Evolutionary conservation across 1,140 invertebrate species (phyloP).

Genomic region (Drosophila busckii): DNA sequence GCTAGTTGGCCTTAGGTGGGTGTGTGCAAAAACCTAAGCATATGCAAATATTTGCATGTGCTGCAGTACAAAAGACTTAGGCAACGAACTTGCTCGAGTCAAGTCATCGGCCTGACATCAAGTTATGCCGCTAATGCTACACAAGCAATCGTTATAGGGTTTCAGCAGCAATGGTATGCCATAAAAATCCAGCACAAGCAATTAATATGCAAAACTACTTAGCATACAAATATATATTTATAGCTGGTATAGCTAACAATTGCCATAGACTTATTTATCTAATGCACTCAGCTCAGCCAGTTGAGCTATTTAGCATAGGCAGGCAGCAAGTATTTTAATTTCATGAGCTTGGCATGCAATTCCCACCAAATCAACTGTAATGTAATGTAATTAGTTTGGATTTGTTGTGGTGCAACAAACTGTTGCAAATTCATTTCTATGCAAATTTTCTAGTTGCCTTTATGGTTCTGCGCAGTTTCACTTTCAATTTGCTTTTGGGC

Average conservation of each 20-base stretch:
- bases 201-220: too few species aligned
- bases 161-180: slow-evolving; percentile 27
- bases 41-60: slow-evolving; percentile 70
- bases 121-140: slow-evolving; percentile 15
- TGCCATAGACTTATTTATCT: too few species aligned
- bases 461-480: slow-evolving; percentile 67
- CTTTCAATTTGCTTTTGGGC: slow-evolving; percentile 68
- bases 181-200: slow-evolving; percentile 42
- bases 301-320: too few species aligned
- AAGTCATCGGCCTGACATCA: slow-evolving; percentile 51
- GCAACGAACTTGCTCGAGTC: slow-evolving; percentile 59
- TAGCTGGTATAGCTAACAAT: too few species aligned
- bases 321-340: neutral
- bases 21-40: slow-evolving; percentile 43
- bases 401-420: slow-evolving; percentile 37
- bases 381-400: slow-evolving; percentile 13
- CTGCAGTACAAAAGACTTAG: slow-evolving; percentile 62
- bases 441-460: slow-evolving; percentile 74
- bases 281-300: too few species aligned
- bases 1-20: slow-evolving; percentile 50
- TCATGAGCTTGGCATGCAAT: neutral
- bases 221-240: too few species aligned
- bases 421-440: slow-evolving; percentile 75
- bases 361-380: neutral
- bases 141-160: neutral